These are phyloP conservation scores for Arvicanthis niloticus DNA, from an alignment of 2,113 vertebrate genomes.

Conservation along the genomic window DNA sequence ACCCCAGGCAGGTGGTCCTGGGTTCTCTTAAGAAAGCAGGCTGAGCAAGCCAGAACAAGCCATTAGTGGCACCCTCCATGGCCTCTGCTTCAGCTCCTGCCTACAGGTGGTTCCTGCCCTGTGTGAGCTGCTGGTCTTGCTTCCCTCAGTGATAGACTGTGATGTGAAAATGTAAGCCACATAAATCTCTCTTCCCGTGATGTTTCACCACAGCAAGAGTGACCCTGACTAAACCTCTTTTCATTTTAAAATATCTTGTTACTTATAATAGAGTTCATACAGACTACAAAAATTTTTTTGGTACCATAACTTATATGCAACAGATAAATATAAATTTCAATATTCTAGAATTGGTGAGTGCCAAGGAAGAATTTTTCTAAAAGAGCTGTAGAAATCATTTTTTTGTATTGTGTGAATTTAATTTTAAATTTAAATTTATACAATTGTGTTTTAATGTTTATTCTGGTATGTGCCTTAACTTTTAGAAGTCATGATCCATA, in stretches of 20 bases:
- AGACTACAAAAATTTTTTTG: neutral
- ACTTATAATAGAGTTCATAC: neutral
- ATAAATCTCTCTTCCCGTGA: too few relatives aligned
- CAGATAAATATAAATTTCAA: constrained; percentile 53
- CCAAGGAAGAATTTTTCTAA: neutral
- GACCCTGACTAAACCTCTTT: neutral
- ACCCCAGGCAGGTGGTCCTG: neutral
- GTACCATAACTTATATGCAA: constrained; percentile 33
- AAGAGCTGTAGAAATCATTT: constrained; percentile 6
- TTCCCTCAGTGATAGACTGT: neutral
- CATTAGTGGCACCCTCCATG: neutral
- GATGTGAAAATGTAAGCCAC: too few relatives aligned
- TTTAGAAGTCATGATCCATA: neutral
- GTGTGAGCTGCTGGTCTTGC: neutral
- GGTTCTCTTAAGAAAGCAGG: neutral
- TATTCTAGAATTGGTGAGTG: constrained; percentile 30
- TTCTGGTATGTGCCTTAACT: constrained; percentile 30
- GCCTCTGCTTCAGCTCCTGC: neutral
- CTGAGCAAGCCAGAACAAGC: neutral
- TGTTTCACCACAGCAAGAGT: neutral
- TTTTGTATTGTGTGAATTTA: constrained; percentile 13
- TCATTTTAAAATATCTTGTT: constrained; percentile 29
- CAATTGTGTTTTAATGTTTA: constrained; percentile 2
- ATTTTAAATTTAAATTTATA: constrained; percentile 55
- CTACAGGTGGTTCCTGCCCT: neutral